These are phyloP conservation scores for Stenichneumon culpator DNA, from an alignment of 2,888 invertebrate genomes.

Conservation along the genomic window DNA sequence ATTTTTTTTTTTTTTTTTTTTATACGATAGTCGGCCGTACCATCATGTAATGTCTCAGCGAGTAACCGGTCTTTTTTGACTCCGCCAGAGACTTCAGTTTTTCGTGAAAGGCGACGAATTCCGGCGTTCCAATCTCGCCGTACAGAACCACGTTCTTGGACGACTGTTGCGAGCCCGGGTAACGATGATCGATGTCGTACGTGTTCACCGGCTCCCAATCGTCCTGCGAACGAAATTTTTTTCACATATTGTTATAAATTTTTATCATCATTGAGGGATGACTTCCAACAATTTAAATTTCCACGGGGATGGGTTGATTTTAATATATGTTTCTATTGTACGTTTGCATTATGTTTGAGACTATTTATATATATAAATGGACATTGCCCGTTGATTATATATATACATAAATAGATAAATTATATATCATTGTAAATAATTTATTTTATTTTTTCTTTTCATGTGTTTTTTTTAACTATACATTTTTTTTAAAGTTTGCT, in stretches of 20 bases:
- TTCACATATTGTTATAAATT: neutral
- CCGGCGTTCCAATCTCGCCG: slow-evolving; percentile 93
- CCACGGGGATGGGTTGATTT: too few species aligned
- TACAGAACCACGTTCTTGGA: slow-evolving; percentile 92
- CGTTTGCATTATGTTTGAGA: too few species aligned
- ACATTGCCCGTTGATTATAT: too few species aligned
- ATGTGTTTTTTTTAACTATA: too few species aligned
- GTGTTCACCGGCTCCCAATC: slow-evolving; percentile 86
- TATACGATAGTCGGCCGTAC: slow-evolving; percentile 83
- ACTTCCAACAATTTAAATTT: too few species aligned
- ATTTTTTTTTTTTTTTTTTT: neutral
- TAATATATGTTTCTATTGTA: too few species aligned
- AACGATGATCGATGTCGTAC: slow-evolving; percentile 94
- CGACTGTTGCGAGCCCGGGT: slow-evolving; percentile 91
- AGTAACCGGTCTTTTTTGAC: slow-evolving; percentile 92
- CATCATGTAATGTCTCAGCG: slow-evolving; percentile 94
- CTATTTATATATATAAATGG: too few species aligned
- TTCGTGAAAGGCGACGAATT: slow-evolving; percentile 91
- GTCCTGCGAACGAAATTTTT: slow-evolving; percentile 72
- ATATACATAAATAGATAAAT: too few species aligned
- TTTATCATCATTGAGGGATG: too few species aligned
- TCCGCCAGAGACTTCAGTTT: slow-evolving; percentile 90
- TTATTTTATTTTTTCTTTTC: too few species aligned
- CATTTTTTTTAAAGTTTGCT: neutral
- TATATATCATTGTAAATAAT: too few species aligned